Conservation (phyloP, 2,113 vertebrate genomes). For the Lycaon pictus region DNA sequence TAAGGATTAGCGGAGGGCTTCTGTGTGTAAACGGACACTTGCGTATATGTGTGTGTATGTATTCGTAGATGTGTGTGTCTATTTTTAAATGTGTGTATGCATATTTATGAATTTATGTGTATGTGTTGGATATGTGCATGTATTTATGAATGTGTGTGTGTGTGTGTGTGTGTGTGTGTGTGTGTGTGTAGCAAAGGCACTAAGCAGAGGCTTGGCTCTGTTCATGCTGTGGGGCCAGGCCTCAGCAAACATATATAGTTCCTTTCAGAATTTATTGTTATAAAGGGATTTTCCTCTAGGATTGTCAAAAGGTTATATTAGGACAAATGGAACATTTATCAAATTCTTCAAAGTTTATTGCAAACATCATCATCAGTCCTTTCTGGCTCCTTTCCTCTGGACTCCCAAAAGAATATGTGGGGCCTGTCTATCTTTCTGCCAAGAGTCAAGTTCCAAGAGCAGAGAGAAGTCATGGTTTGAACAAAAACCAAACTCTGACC, state of each 20-base stretch:
- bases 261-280: background rate
- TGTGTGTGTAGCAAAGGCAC: background rate
- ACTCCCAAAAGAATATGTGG: conserved; percentile 35
- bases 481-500: conserved; percentile 46
- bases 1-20: background rate
- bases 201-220: background rate
- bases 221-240: background rate
- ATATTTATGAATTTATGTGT: background rate
- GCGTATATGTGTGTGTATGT: background rate
- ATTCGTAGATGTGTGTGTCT: background rate
- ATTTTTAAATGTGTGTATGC: background rate
- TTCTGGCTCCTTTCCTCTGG: conserved; percentile 40
- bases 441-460: conserved; percentile 46
- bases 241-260: background rate
- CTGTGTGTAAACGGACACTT: background rate
- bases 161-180: background rate
- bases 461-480: conserved; percentile 10
- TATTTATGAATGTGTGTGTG: background rate
- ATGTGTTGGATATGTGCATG: background rate
- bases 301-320: conserved; percentile 45
- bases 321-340: conserved; percentile 49
- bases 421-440: background rate
- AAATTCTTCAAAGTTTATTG: conserved; percentile 54
- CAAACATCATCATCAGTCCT: conserved; percentile 29
- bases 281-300: conserved; percentile 38